A percentile compares a stretch with the other conserved stretches of the same genome.
Evolutionary conservation across 2,888 invertebrate genomes (phyloP).

Genomic region (Drosophila pegasa): DNA sequence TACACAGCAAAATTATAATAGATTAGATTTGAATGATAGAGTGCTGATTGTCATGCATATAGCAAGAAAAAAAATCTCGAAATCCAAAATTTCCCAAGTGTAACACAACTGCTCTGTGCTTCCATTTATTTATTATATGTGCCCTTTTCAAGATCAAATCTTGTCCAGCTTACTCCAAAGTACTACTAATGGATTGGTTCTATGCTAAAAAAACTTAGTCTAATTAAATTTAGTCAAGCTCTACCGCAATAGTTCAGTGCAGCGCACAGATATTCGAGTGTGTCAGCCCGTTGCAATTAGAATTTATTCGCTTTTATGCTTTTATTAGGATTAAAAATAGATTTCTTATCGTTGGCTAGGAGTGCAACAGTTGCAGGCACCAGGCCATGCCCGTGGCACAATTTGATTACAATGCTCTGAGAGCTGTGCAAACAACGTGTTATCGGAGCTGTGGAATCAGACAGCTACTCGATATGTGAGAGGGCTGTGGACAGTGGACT

Average conservation of each 20-base stretch:
- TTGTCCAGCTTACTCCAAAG: neutral
- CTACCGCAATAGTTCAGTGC: neutral
- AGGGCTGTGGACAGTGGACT: conserved; percentile 5
- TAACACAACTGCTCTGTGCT: neutral
- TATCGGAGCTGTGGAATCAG: conserved; percentile 64
- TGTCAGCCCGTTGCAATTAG: neutral
- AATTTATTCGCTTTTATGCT: neutral
- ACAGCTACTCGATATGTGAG: conserved; percentile 60
- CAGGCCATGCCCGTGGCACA: conserved; percentile 24
- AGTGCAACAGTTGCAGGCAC: conserved; percentile 20
- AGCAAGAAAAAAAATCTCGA: too few species aligned
- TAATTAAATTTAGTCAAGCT: neutral
- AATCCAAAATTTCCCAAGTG: too few species aligned
- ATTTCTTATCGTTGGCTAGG: conserved; percentile 9
- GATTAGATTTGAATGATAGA: too few species aligned
- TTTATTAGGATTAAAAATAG: neutral
- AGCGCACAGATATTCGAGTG: neutral
- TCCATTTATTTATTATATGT: neutral
- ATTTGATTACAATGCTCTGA: conserved; percentile 44
- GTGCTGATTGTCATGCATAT: too few species aligned
- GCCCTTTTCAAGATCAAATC: neutral
- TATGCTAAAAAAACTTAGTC: neutral
- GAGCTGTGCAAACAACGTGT: conserved; percentile 56
- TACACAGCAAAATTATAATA: too few species aligned
- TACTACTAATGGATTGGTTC: neutral